Conservation (phyloP, 2,113 vertebrate genomes). For the Eulemur rufifrons region DNA sequence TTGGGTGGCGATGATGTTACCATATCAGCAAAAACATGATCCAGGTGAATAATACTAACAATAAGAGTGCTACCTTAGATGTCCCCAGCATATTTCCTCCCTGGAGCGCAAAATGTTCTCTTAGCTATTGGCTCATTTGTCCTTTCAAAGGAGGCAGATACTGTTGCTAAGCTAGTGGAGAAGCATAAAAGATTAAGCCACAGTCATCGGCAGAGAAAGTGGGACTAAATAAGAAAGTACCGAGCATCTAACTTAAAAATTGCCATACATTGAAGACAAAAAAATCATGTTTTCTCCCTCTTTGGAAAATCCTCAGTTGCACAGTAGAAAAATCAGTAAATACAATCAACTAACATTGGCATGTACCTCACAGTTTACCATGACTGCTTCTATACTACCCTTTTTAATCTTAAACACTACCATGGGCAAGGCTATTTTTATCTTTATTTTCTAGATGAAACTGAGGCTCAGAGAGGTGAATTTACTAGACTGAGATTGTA, state of each 20-base stretch:
- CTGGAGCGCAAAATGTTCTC: neutral
- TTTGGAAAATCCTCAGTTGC: neutral
- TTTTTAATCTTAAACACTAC: neutral
- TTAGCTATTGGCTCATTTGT: conserved; percentile 20
- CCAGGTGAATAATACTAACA: conserved; percentile 75
- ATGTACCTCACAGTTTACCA: neutral
- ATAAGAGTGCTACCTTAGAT: conserved; percentile 35
- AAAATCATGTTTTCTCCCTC: neutral
- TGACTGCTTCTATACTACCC: neutral
- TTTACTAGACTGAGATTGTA: neutral
- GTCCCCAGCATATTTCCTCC: neutral
- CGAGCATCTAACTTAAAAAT: neutral
- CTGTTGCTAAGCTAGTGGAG: neutral
- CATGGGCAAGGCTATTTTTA: neutral
- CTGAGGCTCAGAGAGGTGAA: neutral
- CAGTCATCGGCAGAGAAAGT: neutral
- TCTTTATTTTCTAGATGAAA: conserved; percentile 10
- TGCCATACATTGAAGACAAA: neutral
- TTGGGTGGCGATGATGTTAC: conserved; percentile 80
- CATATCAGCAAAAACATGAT: conserved; percentile 80
- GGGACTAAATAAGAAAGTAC: conserved; percentile 19
- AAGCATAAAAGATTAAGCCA: conserved; percentile 25
- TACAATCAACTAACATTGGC: neutral
- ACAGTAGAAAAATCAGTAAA: neutral
- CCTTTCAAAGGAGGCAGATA: conserved; percentile 37